phyloP scores from a whole-genome alignment of 2,888 invertebrate species.

The Villa cingulata region DNA sequence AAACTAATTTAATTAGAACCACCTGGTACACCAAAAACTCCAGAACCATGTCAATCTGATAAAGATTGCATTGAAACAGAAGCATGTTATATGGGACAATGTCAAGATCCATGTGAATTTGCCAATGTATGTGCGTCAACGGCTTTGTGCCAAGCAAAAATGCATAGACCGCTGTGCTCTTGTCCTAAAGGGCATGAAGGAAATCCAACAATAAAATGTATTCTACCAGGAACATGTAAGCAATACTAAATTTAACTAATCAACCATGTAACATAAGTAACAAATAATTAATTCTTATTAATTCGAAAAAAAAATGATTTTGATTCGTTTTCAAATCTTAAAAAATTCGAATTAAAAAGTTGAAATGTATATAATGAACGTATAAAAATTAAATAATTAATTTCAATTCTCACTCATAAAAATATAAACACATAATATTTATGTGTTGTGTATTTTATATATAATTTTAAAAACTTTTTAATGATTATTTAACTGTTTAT shows the following conservation, averaged over 20 bases:
- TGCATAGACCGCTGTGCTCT: slow-evolving; percentile 70
- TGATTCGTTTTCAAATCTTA: no score
- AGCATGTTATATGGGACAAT: slow-evolving; percentile 69
- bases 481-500: no score
- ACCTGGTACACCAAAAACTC: slow-evolving; percentile 54
- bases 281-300: no score
- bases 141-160: slow-evolving; percentile 66
- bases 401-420: no score
- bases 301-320: no score
- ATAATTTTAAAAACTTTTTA: no score
- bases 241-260: not conserved
- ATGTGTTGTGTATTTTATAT: no score
- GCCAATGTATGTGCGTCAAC: slow-evolving; percentile 59
- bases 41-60: slow-evolving; percentile 69
- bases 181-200: slow-evolving; percentile 70
- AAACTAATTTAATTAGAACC: slow-evolving; percentile 42
- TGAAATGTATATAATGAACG: no score
- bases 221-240: slow-evolving; percentile 65
- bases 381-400: no score
- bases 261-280: not conserved
- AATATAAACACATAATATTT: no score
- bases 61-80: slow-evolving; percentile 70
- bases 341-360: no score
- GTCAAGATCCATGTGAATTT: slow-evolving; percentile 74
- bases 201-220: slow-evolving; percentile 68